phyloP scores from a whole-genome alignment of 2,797 vertebrate species.

The Mycteria americana region DNA sequence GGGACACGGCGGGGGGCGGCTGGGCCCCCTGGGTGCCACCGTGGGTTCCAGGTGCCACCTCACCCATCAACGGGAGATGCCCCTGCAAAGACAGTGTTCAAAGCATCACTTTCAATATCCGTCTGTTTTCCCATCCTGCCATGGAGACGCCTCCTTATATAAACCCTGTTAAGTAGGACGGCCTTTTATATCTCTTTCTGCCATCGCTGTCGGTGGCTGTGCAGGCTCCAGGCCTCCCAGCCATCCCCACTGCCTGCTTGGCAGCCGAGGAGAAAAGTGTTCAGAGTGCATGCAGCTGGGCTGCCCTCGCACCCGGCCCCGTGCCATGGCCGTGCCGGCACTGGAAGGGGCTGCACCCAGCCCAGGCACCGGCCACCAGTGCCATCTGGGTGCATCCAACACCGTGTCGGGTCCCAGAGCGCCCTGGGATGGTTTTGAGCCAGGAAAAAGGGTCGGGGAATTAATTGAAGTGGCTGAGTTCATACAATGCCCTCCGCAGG shows the following conservation, averaged over 20 bases:
- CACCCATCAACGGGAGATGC: neutral
- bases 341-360: neutral
- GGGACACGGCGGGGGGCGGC: neutral
- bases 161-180: neutral
- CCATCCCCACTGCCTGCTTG: neutral
- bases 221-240: neutral
- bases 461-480: neutral
- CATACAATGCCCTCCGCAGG: accelerated
- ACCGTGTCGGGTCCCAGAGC: accelerated
- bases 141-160: neutral
- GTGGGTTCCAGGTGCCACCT: neutral
- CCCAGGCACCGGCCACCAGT: neutral
- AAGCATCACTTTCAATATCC: neutral
- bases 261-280: accelerated
- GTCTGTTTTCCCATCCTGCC: neutral
- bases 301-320: neutral
- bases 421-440: neutral
- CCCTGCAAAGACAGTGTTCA: neutral
- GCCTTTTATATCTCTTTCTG: neutral
- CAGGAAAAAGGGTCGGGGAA: neutral
- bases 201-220: neutral
- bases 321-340: accelerated
- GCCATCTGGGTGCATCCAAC: neutral
- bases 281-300: neutral
- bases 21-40: neutral